These are phyloP conservation scores for Alfaro cultratus DNA, from an alignment of 2,797 vertebrate species.

Conservation along the genomic window DNA sequence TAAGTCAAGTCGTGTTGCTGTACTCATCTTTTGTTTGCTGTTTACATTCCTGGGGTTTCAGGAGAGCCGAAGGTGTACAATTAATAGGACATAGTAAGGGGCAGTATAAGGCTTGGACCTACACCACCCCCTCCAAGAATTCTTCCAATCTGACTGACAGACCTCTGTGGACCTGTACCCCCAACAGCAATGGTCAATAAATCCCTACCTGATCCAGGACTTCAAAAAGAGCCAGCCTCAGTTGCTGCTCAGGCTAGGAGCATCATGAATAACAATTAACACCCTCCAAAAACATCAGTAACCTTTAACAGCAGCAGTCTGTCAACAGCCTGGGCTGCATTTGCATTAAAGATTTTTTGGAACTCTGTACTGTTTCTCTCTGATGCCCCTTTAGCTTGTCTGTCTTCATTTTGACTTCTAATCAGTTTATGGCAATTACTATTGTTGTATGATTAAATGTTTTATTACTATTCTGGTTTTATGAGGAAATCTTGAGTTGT, in stretches of 20 bases:
- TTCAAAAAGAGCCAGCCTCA: constrained; percentile 66
- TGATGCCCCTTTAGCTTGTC: constrained; percentile 32
- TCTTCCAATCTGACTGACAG: constrained; percentile 45
- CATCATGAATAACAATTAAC: constrained; percentile 79
- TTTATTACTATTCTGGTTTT: background rate
- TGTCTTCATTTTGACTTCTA: constrained; percentile 10
- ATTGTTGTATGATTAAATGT: background rate
- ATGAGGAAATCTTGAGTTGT: background rate
- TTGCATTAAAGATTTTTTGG: constrained; percentile 78
- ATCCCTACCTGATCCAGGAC: constrained; percentile 59
- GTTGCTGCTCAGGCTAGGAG: constrained; percentile 44
- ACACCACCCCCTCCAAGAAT: constrained; percentile 17
- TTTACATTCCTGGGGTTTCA: constrained; percentile 23
- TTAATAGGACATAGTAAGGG: constrained; percentile 15
- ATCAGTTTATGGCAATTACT: constrained; percentile 5
- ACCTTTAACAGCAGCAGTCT: constrained; percentile 64
- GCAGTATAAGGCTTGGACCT: constrained; percentile 34
- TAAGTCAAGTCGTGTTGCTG: background rate
- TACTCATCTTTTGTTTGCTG: constrained; percentile 27
- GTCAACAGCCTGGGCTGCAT: constrained; percentile 58
- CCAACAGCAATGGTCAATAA: constrained; percentile 71
- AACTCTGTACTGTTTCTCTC: constrained; percentile 31
- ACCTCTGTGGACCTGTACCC: constrained; percentile 58
- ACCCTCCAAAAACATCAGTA: constrained; percentile 68
- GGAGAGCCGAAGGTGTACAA: constrained; percentile 41